Conservation (phyloP, 2,113 vertebrate species). For the Hippolais icterina region DNA sequence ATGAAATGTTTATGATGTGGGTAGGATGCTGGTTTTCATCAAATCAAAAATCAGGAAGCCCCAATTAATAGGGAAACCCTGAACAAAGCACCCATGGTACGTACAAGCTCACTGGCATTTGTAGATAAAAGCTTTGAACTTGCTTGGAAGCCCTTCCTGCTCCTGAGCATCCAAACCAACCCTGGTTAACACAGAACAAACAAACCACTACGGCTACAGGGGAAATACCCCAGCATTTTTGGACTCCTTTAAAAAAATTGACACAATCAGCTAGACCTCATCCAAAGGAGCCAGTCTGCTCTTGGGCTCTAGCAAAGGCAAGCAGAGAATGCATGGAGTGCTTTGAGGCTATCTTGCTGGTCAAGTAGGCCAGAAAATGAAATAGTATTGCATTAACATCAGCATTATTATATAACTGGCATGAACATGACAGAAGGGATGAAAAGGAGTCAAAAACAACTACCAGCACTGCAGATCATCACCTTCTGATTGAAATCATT, state of each 20-base stretch:
- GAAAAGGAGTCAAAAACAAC: background rate
- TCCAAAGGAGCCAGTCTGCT: background rate
- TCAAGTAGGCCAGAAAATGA: background rate
- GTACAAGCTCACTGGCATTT: background rate
- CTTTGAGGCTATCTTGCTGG: background rate
- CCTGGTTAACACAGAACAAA: background rate
- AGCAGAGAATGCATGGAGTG: background rate
- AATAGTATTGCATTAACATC: background rate
- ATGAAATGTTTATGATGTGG: background rate
- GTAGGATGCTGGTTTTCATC: background rate
- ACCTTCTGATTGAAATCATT: background rate
- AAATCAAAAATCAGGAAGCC: background rate
- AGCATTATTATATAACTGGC: background rate
- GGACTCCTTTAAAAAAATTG: background rate
- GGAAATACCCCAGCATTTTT: accelerated
- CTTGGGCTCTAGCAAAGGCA: background rate
- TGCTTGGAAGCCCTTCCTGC: background rate
- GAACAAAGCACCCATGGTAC: background rate
- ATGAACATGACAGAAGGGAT: background rate
- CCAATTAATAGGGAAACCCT: background rate
- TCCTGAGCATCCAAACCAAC: background rate
- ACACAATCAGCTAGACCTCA: background rate
- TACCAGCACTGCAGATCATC: background rate
- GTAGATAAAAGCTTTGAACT: background rate
- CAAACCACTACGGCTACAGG: background rate